These are phyloP conservation scores for Pammene fasciana DNA, from an alignment of 2,888 invertebrate species.

Conservation along the genomic window DNA sequence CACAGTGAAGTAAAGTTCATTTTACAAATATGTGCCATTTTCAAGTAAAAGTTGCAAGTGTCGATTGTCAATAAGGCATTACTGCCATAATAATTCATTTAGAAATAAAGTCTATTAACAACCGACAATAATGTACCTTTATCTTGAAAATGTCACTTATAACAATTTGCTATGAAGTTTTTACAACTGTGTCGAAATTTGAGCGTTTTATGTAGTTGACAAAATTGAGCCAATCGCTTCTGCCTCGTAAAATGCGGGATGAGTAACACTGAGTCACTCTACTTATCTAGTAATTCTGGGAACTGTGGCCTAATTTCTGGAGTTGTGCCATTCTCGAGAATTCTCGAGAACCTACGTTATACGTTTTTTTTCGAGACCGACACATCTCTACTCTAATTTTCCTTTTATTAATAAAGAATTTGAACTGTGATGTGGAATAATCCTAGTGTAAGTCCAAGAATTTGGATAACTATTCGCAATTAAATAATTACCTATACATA, in stretches of 20 bases:
- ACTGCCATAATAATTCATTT: too few species aligned
- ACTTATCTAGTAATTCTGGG: slow-evolving; percentile 16
- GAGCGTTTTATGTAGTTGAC: not conserved
- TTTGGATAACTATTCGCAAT: not conserved
- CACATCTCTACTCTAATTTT: not conserved
- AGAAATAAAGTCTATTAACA: too few species aligned
- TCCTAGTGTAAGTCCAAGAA: not conserved
- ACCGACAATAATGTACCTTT: too few species aligned
- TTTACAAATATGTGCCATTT: too few species aligned
- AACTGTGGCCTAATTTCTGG: not conserved
- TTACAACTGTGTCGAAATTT: not conserved
- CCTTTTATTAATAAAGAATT: not conserved
- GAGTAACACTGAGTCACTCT: slow-evolving; percentile 18
- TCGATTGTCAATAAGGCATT: too few species aligned
- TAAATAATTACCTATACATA: too few species aligned
- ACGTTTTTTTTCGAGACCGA: too few species aligned
- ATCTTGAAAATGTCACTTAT: too few species aligned
- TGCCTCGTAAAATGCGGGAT: slow-evolving; percentile 14
- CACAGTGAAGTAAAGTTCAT: too few species aligned
- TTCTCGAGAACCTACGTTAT: too few species aligned
- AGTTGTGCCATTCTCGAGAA: too few species aligned
- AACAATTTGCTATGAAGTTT: not conserved
- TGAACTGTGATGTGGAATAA: not conserved
- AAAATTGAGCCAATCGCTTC: slow-evolving; percentile 18
- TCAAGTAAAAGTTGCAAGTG: too few species aligned